These are phyloP conservation scores for Trichacis sp. DNA, from an alignment of 2,888 invertebrate species.

Conservation along the genomic window DNA sequence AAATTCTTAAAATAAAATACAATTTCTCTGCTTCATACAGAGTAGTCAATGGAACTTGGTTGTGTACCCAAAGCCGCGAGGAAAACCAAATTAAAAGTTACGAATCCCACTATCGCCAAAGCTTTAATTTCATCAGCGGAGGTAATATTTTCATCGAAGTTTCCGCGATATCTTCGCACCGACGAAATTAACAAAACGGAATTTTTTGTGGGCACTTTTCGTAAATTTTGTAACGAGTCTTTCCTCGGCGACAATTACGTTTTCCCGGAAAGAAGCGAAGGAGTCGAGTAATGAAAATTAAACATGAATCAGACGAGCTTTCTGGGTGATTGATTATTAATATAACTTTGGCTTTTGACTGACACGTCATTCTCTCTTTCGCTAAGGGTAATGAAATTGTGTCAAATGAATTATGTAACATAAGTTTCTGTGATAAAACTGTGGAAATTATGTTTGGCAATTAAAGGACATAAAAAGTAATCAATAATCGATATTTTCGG, in stretches of 20 bases:
- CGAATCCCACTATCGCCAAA: background rate
- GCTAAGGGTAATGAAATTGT: background rate
- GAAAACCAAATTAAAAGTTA: too few relatives aligned
- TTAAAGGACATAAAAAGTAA: too few relatives aligned
- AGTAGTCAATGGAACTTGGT: too few relatives aligned
- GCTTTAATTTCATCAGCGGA: background rate
- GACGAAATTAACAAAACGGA: background rate
- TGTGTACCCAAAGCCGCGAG: too few relatives aligned
- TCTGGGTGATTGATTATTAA: background rate
- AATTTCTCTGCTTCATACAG: too few relatives aligned
- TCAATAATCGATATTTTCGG: too few relatives aligned
- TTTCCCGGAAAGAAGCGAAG: background rate
- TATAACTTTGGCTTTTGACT: background rate
- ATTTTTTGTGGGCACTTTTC: background rate
- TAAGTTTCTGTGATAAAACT: too few relatives aligned
- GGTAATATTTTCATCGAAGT: background rate
- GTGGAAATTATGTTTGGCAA: too few relatives aligned
- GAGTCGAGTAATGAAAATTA: background rate
- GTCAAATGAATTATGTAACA: background rate
- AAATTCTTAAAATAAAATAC: too few relatives aligned
- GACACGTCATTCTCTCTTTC: background rate
- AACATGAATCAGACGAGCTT: background rate
- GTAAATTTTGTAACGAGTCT: background rate
- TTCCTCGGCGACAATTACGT: background rate
- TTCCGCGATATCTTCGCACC: background rate